Evolutionary conservation across 2,113 vertebrate species (phyloP), one percentile per base, ranked within the genome.

Genomic region (Uropsilus gracilis): DNA sequence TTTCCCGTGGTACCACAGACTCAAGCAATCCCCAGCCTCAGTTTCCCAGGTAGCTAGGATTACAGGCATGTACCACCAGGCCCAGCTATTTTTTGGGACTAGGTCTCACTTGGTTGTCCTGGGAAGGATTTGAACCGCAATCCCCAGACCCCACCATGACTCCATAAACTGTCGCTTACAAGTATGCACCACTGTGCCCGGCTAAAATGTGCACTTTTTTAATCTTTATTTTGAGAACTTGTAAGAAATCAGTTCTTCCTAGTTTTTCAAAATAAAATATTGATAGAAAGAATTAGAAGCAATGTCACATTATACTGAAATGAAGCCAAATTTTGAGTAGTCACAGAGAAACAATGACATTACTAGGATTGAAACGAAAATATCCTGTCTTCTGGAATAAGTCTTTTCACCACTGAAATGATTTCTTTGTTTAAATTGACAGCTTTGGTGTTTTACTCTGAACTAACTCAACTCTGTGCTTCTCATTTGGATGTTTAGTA

Each of bases 231-330:
- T 90, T 71, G 72, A 90, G 61, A 84, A 89, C 14, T 59, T 72
- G 69, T 4, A 34, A 78, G 59, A 84, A 91, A 75, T 11, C 48
- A 75, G 88, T 92, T 13, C 66, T 76, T 85, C 89, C 39, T 85
- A 63, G 46, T 78, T 94, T 87, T n/a, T 37, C 22, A 72, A 90
- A 81, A 42, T 76, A 72, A 48, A 87, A 26, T 68, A 39, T 24
- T 28, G 57, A 64, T 50, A 86, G 50, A 86, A 84, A 90, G 34
- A 77, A n/a, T 85, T 44, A n/a, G 12, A 50, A 93, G 84, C 86
- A 46, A 89, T 82, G n/a, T 50, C 64, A 30, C 12, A 69, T 90
- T 82, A 76, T 28, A 46, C 4, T 44, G 37, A 93, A 82, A 89
- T 59, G 37, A 94, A 78, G 30, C 44, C 69, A 89, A 89, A 73